Conservation (phyloP, 2,113 vertebrate genomes). For the Lepisosteus oculatus region DNA sequence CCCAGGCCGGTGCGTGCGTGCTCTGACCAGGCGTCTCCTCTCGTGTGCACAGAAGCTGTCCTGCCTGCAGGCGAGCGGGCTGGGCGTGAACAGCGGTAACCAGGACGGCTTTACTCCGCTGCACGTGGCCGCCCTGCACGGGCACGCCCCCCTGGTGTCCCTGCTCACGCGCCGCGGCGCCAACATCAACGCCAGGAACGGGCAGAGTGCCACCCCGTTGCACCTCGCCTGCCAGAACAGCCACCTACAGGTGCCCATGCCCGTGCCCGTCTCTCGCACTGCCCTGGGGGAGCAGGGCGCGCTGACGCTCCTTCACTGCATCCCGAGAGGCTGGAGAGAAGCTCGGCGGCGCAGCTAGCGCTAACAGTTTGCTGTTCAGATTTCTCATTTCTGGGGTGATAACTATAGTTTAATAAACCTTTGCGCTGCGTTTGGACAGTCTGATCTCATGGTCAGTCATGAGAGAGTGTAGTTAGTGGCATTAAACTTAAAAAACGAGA, state of each 20-base stretch:
- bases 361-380: too few relatives aligned
- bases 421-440: too few relatives aligned
- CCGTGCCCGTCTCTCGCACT: not conserved
- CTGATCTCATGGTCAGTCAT: too few relatives aligned
- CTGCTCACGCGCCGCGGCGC: conserved; percentile 81
- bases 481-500: too few relatives aligned
- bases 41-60: conserved; percentile 59
- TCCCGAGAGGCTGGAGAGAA: too few relatives aligned
- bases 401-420: too few relatives aligned
- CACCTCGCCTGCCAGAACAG: conserved; percentile 88
- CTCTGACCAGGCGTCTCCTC: not conserved
- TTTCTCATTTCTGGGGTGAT: too few relatives aligned
- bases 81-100: conserved; percentile 78
- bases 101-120: conserved; percentile 73
- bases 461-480: too few relatives aligned
- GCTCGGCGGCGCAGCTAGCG: too few relatives aligned
- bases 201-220: conserved; percentile 73
- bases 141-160: conserved; percentile 59
- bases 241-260: conserved; percentile 71
- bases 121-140: conserved; percentile 83
- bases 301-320: too few relatives aligned
- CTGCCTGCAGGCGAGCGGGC: conserved; percentile 58
- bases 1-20: too few relatives aligned
- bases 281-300: too few relatives aligned
- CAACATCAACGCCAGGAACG: conserved; percentile 60